Conservation (phyloP, 1,140 invertebrate species). For the Bathynomus jamesi region DNA sequence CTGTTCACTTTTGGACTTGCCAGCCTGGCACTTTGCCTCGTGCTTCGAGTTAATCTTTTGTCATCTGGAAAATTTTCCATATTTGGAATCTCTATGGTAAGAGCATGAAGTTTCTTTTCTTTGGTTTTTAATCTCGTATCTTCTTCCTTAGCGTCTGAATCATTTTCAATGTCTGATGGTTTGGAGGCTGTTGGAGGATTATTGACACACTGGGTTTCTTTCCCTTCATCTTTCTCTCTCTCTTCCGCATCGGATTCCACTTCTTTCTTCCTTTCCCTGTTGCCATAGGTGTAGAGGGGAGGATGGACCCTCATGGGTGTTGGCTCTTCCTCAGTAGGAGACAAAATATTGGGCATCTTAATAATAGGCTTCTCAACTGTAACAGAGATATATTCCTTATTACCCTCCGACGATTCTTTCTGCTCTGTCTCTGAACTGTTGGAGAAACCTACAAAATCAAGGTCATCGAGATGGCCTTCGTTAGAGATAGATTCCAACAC, state of each 20-base stretch:
- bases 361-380: constrained; percentile 28
- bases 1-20: constrained; percentile 35
- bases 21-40: constrained; percentile 30
- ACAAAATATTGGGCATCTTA: constrained; percentile 9
- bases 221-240: constrained; percentile 29
- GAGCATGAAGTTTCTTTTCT: constrained; percentile 32
- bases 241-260: constrained; percentile 35
- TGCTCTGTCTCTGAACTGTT: constrained; percentile 18
- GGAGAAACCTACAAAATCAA: constrained; percentile 37
- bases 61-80: constrained; percentile 27
- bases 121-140: constrained; percentile 19
- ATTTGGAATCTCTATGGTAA: constrained; percentile 34
- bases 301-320: constrained; percentile 36
- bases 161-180: constrained; percentile 17
- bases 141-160: constrained; percentile 12
- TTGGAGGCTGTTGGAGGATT: constrained; percentile 16
- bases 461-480: constrained; percentile 27
- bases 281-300: constrained; percentile 35
- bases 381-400: constrained; percentile 8
- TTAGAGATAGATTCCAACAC: constrained; percentile 23
- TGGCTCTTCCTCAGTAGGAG: constrained; percentile 33
- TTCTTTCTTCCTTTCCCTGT: constrained; percentile 35
- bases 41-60: constrained; percentile 31
- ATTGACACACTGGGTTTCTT: constrained; percentile 15
- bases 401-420: constrained; percentile 6